phyloP scores from a whole-genome alignment of 2,797 vertebrate genomes.

The Propithecus deckenii region DNA sequence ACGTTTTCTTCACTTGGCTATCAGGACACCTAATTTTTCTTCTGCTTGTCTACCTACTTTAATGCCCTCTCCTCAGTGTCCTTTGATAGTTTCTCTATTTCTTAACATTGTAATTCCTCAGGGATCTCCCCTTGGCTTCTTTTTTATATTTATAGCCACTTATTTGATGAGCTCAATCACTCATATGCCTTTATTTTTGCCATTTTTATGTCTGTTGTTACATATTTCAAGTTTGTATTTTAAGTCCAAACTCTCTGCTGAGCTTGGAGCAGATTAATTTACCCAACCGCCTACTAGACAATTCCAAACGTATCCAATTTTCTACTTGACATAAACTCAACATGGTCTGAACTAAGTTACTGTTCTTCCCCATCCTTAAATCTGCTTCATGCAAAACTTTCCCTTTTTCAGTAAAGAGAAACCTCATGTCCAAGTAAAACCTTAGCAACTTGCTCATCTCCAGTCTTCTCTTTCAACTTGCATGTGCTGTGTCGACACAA shows the following conservation, averaged over 20 bases:
- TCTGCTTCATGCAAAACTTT: neutral
- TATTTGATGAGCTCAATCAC: neutral
- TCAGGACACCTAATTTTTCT: neutral
- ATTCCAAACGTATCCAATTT: neutral
- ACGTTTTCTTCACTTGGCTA: neutral
- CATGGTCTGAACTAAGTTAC: neutral
- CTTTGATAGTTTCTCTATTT: conserved; percentile 4
- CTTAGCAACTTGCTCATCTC: neutral
- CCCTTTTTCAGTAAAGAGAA: neutral
- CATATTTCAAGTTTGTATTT: neutral
- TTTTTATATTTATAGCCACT: neutral
- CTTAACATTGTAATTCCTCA: neutral
- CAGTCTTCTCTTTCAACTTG: neutral
- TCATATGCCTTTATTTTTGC: neutral
- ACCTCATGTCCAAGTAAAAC: neutral
- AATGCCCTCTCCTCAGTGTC: neutral
- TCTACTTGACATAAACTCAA: neutral
- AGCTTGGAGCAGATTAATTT: neutral
- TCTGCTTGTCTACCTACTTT: neutral
- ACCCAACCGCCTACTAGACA: neutral
- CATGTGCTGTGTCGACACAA: neutral
- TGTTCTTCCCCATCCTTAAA: neutral
- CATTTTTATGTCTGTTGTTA: neutral
- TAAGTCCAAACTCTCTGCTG: neutral
- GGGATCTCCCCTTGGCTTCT: neutral